Evolutionary conservation across 2,888 invertebrate species (phyloP), one percentile per base, ranked within the genome.

Genomic region (Phalangium opilio): DNA sequence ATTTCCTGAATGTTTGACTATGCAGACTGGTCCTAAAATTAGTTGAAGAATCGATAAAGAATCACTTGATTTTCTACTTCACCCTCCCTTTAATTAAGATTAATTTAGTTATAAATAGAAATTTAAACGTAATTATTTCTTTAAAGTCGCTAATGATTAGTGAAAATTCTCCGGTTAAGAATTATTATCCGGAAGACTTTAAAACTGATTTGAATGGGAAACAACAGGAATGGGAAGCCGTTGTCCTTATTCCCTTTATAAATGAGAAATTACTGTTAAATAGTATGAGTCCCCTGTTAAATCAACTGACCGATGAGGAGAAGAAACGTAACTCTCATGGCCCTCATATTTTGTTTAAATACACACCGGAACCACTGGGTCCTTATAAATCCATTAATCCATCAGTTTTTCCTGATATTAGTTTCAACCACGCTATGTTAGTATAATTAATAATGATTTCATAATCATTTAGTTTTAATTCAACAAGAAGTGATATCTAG

Each of bases 121-220:
- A n/a, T 2, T 43, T 5, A 14, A 15, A 8, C n/a, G 5, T 21
- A 34, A n/a, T 19, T 10, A 27, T 44, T 40, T 47, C 12, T 38
- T 45, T 58, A 36, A 53, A 64, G 56, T 57, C 61, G 27, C 70
- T 93, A 52, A 83, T 91, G 81, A 77, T 77, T 0, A 74, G 79
- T n/a, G 63, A 69, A 14, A 72, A 77, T 55, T 86, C 87, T 0
- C 78, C 87, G 2, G 83, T 96, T 51, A 78, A 81, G 20, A 78
- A 85, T 57, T 96, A 85, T 66, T 98, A 93, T 68, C 96, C 96
- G 0, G 65, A 72, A 44, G 75, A 91, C 56, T 96, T 96, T 65
- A 76, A 82, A 60, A 89, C 87, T 0, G 96, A 96, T 71, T 73
- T 95, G 47, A 96, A 96, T 69, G 95, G 95, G 5, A 96, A 96